Conservation (phyloP, 1,140 invertebrate species). For the Cataglyphis hispanica region DNA sequence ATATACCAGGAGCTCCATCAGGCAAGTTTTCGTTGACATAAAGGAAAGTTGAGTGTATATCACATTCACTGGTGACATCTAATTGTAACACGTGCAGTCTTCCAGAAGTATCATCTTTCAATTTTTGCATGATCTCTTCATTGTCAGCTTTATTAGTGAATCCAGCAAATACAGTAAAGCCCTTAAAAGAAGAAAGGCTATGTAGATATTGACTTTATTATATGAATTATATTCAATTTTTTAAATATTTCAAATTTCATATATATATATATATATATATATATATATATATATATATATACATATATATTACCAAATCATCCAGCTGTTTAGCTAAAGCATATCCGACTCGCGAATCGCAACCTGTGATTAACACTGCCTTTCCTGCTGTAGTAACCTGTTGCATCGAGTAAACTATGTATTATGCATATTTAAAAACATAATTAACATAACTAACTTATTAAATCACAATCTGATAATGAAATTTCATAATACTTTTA, state of each 20-base stretch:
- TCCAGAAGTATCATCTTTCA: slow-evolving; percentile 92
- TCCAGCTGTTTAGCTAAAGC: slow-evolving; percentile 91
- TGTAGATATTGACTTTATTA: neutral
- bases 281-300: neutral
- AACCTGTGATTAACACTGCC: slow-evolving; percentile 94
- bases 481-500: slow-evolving; percentile 15
- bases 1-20: slow-evolving; percentile 89
- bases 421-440: slow-evolving; percentile 17
- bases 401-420: slow-evolving; percentile 39
- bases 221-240: slow-evolving; percentile 7
- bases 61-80: slow-evolving; percentile 90
- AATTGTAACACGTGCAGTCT: slow-evolving; percentile 91
- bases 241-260: neutral
- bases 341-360: slow-evolving; percentile 92
- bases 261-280: neutral
- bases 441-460: slow-evolving; percentile 11
- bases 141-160: slow-evolving; percentile 89
- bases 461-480: slow-evolving; percentile 19
- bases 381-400: slow-evolving; percentile 93
- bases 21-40: slow-evolving; percentile 92
- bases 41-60: slow-evolving; percentile 91
- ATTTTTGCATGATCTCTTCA: slow-evolving; percentile 89
- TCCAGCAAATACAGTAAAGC: slow-evolving; percentile 93
- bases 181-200: slow-evolving; percentile 81
- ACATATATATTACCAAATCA: slow-evolving; percentile 87